phyloP scores from a whole-genome alignment of 2,113 vertebrate species.

The Capra hircus region DNA sequence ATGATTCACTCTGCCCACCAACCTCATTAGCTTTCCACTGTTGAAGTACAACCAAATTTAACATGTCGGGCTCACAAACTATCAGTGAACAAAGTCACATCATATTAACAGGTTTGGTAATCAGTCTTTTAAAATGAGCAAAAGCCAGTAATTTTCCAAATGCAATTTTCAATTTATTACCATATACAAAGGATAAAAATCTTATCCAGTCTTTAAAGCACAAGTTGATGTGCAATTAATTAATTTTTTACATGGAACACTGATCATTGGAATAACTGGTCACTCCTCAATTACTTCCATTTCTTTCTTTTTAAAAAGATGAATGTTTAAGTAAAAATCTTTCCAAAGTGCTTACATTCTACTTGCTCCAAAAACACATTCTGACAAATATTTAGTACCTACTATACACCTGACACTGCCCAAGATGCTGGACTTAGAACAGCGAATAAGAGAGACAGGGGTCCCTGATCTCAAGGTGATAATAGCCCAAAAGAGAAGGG shows the following conservation, averaged over 20 bases:
- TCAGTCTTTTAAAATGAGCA: not conserved
- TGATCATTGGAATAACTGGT: not conserved
- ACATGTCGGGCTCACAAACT: not conserved
- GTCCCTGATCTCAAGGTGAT: not conserved
- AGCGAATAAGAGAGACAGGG: not conserved
- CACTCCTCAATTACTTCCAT: not conserved
- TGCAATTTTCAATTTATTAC: not conserved
- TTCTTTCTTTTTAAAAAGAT: not conserved
- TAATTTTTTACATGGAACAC: not conserved
- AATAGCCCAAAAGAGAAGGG: not conserved
- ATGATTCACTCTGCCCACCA: constrained; percentile 35
- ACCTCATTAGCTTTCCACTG: not conserved
- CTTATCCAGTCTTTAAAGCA: not conserved
- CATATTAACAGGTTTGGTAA: not conserved
- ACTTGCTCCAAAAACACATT: not conserved
- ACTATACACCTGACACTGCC: not conserved
- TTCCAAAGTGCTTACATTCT: not conserved
- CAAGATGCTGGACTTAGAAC: not conserved
- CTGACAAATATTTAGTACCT: not conserved
- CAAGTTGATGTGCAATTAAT: not conserved
- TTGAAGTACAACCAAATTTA: not conserved
- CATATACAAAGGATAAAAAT: not conserved
- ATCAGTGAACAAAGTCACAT: not conserved
- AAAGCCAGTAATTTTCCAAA: not conserved
- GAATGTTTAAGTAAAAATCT: not conserved